Conservation (phyloP, 2,888 invertebrate species). For the Doris montereyensis region DNA sequence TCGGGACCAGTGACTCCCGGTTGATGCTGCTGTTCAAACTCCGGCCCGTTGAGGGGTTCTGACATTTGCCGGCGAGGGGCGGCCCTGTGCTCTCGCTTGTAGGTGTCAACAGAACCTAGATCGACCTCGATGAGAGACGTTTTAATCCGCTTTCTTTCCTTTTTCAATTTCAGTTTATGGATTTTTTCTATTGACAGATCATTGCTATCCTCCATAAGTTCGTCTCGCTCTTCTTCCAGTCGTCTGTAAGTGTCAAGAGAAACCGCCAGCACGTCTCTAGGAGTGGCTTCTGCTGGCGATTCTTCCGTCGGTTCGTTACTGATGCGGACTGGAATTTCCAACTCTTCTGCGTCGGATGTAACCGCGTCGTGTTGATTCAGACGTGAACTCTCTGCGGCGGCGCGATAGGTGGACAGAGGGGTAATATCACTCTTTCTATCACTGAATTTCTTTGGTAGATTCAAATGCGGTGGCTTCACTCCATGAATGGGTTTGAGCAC, state of each 20-base stretch:
- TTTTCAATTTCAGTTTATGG: neutral
- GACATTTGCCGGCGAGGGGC: neutral
- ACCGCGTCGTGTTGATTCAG: no score
- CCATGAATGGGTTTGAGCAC: neutral
- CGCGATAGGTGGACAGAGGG: no score
- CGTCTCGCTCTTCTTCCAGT: neutral
- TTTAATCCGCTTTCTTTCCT: neutral
- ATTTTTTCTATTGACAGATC: conserved; percentile 8
- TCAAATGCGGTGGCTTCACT: neutral
- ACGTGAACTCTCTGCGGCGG: no score
- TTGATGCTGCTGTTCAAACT: no score
- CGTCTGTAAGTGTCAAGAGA: neutral
- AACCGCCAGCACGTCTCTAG: neutral
- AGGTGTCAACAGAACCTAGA: neutral
- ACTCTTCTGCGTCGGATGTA: no score
- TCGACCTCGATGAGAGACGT: conserved; percentile 11
- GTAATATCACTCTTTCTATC: neutral
- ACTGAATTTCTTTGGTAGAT: neutral
- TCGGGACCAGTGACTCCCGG: no score
- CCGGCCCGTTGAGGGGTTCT: no score
- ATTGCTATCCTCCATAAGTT: neutral
- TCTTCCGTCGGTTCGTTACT: no score
- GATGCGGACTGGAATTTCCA: no score
- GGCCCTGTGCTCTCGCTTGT: neutral
- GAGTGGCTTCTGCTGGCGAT: no score